Conservation (phyloP, 2,113 vertebrate species). For the Paralichthys olivaceus region DNA sequence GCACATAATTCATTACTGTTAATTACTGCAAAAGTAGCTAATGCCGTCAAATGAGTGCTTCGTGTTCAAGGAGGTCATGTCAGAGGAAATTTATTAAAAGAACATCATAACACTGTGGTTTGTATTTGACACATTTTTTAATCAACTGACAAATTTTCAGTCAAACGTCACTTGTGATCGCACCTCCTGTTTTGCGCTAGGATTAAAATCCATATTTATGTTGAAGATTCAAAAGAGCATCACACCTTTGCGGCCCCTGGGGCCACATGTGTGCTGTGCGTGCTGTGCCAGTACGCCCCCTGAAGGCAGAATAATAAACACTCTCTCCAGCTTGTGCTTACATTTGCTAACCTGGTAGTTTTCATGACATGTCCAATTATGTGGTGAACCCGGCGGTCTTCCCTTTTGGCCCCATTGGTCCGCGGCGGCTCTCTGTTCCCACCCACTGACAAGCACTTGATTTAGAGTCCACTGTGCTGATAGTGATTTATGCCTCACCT, state of each 20-base stretch:
- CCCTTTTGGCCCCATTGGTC: constrained; percentile 59
- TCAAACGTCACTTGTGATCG: constrained; percentile 11
- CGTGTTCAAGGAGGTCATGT: constrained; percentile 53
- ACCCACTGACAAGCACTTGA: constrained; percentile 76
- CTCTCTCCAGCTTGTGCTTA: constrained; percentile 68
- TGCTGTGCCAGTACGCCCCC: constrained; percentile 30
- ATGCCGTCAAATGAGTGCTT: constrained; percentile 59
- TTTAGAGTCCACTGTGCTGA: constrained; percentile 70
- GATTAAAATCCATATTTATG: constrained; percentile 38
- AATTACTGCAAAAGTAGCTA: constrained; percentile 70
- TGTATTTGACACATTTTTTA: constrained; percentile 39
- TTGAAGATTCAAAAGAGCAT: constrained; percentile 30
- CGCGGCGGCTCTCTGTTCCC: constrained; percentile 46
- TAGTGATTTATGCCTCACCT: constrained; percentile 73
- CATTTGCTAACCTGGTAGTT: constrained; percentile 73
- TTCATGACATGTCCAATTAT: constrained; percentile 75
- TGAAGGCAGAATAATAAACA: constrained; percentile 61
- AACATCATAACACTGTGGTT: constrained; percentile 61
- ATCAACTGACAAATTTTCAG: constrained; percentile 52
- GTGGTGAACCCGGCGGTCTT: constrained; percentile 56
- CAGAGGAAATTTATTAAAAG: constrained; percentile 45
- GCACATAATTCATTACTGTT: constrained; percentile 60
- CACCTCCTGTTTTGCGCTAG: background rate
- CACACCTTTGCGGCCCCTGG: constrained; percentile 16
- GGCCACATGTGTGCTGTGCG: background rate